These are phyloP conservation scores for Polylopha cassiicola DNA, from an alignment of 2,888 invertebrate genomes.

Conservation along the genomic window DNA sequence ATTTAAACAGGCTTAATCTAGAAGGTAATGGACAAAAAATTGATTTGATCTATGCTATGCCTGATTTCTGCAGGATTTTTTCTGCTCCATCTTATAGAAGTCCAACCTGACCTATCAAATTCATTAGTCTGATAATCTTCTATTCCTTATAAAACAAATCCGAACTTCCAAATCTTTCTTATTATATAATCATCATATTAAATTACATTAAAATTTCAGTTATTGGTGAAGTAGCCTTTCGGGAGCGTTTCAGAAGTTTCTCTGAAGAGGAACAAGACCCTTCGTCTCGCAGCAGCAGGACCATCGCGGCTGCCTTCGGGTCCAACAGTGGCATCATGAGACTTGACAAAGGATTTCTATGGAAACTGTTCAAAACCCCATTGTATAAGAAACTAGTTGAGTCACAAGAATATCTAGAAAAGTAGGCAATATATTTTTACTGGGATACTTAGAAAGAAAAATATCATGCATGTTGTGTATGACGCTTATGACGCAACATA, in stretches of 20 bases:
- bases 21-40: slow-evolving; percentile 79
- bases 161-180: too few species aligned
- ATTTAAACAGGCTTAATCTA: slow-evolving; percentile 84
- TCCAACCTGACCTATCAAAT: too few species aligned
- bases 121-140: too few species aligned
- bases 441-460: not conserved
- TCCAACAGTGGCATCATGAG: slow-evolving; percentile 84
- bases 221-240: slow-evolving; percentile 84
- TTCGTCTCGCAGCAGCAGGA: slow-evolving; percentile 79
- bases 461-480: slow-evolving; percentile 7
- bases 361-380: slow-evolving; percentile 85
- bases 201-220: slow-evolving; percentile 72
- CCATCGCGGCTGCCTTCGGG: slow-evolving; percentile 84
- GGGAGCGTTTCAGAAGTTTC: slow-evolving; percentile 82
- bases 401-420: slow-evolving; percentile 85
- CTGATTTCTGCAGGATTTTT: slow-evolving; percentile 1
- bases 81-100: too few species aligned
- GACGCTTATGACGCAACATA: too few species aligned
- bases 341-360: slow-evolving; percentile 84
- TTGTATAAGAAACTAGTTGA: slow-evolving; percentile 81
- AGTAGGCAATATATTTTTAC: slow-evolving; percentile 37
- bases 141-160: too few species aligned
- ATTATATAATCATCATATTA: not conserved
- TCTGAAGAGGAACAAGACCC: slow-evolving; percentile 74
- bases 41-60: not conserved